Base-by-base conservation (phyloP, 2,888 invertebrate genomes). In the Sinohyriopsis cumingii region DNA sequence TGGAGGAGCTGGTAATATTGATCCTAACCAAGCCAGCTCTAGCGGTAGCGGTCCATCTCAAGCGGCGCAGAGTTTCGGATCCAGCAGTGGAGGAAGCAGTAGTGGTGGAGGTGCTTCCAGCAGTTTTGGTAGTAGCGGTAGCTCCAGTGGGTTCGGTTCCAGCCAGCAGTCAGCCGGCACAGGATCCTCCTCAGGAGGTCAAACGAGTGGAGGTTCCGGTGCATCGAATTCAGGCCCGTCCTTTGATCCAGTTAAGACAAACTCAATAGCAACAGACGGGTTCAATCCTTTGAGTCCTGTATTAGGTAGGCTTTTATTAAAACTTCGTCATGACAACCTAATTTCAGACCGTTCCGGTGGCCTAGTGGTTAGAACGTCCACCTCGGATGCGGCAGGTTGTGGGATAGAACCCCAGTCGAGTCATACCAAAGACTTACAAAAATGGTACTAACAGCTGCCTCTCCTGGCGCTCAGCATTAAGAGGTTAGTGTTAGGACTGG, bases 271-370 rank as follows among this genome's bases (percentile, higher is more conserved):
- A 55, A 80, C 80, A 7, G 65, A 75, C 4, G 80, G 80, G 45
- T 80, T 80, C 60, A 80, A 80, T 55, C 80, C 80, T 25, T 63
- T 80, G 12, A 80, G 76, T 63, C 80, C 80, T 24, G 68, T 76
- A 59, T 65, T 78, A 60, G 80, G 80, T 80, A 67, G 65, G 60
- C 53, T 66, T 55, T 24, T 54, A 19, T 20, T 57, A n/a, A 12
- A 45, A 45, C 45, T 45, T 45, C 45, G 45, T 45, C 45, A 12
- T 45, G 45, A 45, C 2, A 12, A 45, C 45, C 15, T 12, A 15
- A 45, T 45, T 7, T 15, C 45, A 3, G n/a, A n/a, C n/a, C n/a
- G n/a, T n/a, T n/a, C n/a, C n/a, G n/a, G n/a, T n/a, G n/a, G n/a
- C n/a, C n/a, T n/a, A n/a, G n/a, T n/a, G n/a, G n/a, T n/a, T n/a